Conservation (phyloP, 1,140 invertebrate species). For the Papilio xuthus region DNA sequence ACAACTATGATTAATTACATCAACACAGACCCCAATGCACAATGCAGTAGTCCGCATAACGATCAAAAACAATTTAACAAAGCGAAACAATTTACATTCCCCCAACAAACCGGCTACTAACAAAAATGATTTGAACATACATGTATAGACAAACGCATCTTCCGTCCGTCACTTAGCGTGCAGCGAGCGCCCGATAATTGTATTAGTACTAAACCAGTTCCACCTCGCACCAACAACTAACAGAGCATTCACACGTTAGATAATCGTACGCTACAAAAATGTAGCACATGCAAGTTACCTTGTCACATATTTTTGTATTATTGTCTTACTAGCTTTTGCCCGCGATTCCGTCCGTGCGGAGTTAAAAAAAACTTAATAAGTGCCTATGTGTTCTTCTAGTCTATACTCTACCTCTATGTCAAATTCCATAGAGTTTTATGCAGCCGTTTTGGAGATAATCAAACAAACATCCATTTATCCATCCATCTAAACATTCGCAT, state of each 20-base stretch:
- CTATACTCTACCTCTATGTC: no score
- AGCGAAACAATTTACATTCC: conserved; percentile 21
- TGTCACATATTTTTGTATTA: not conserved
- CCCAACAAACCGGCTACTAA: not conserved
- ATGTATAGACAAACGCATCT: conserved; percentile 30
- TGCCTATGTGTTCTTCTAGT: no score
- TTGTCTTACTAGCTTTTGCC: not conserved
- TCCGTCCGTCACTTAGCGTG: conserved; percentile 48
- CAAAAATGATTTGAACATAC: conserved; percentile 15
- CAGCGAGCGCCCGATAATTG: conserved; percentile 53
- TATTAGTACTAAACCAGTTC: conserved; percentile 55
- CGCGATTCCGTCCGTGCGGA: no score
- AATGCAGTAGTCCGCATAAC: conserved; percentile 13
- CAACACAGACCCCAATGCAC: not conserved
- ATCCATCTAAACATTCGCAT: no score
- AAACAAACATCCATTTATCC: no score
- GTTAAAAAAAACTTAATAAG: no score
- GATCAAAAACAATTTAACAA: conserved; percentile 24
- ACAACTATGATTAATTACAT: conserved; percentile 16
- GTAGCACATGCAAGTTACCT: not conserved
- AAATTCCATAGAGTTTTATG: no score
- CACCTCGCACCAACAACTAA: conserved; percentile 8
- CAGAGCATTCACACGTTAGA: conserved; percentile 11
- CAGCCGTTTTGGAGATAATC: no score
- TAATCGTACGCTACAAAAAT: not conserved